phyloP scores from a whole-genome alignment of 2,888 invertebrate species.

The Reticulitermes lucifugus region DNA sequence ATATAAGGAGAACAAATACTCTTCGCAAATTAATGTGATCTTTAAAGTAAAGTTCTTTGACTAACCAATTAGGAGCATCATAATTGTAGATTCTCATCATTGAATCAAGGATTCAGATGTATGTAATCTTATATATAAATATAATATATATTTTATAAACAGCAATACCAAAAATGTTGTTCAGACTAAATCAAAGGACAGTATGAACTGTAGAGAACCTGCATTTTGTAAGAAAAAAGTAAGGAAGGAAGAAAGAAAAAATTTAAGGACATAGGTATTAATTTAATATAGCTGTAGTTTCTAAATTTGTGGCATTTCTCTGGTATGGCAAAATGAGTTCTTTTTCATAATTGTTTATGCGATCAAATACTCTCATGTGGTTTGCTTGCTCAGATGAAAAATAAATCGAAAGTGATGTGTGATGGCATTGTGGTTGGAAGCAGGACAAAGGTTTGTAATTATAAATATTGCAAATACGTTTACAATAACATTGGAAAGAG shows the following conservation, averaged over 20 bases:
- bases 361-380: constrained; percentile 14
- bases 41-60: constrained; percentile 1
- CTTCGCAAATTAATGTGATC: constrained; percentile 17
- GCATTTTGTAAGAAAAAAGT: neutral
- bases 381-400: constrained; percentile 37
- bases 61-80: constrained; percentile 9
- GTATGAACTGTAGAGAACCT: constrained; percentile 4
- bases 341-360: neutral
- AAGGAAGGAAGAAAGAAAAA: neutral
- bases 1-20: constrained; percentile 1
- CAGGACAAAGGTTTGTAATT: constrained; percentile 9
- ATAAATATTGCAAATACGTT: constrained; percentile 31
- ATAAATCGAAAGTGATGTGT: constrained; percentile 13
- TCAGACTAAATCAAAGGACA: constrained; percentile 45
- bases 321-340: constrained; percentile 27
- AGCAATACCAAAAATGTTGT: constrained; percentile 52
- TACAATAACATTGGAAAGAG: constrained; percentile 24
- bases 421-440: neutral
- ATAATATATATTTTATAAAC: constrained; percentile 50
- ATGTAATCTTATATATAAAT: constrained; percentile 40
- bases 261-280: neutral
- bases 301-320: constrained; percentile 21
- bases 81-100: constrained; percentile 29
- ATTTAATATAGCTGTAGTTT: constrained; percentile 35
- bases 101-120: constrained; percentile 30